Conservation (phyloP, 2,888 invertebrate species). For the Oscheius sp. region DNA sequence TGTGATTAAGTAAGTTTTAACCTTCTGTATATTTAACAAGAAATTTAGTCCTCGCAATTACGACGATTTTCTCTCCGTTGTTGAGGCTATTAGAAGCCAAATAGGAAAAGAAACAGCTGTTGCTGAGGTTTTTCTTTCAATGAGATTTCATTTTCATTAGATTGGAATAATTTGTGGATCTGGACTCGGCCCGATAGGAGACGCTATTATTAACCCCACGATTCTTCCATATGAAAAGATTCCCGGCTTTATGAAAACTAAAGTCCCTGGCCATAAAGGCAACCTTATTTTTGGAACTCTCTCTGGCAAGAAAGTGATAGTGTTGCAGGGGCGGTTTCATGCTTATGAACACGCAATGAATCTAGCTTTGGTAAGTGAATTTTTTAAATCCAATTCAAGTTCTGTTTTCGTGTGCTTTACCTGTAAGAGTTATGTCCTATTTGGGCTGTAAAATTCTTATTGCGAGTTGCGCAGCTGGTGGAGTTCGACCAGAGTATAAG, state of each 20-base stretch:
- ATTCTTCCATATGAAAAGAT: slow-evolving; percentile 85
- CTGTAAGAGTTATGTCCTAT: slow-evolving; percentile 93
- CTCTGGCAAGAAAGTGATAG: slow-evolving; percentile 81
- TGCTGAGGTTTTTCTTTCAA: slow-evolving; percentile 22
- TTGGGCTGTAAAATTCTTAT: slow-evolving; percentile 87
- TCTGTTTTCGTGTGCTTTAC: slow-evolving; percentile 72
- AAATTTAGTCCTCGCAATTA: slow-evolving; percentile 47
- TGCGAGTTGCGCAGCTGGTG: slow-evolving; percentile 95
- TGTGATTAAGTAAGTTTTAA: slow-evolving; percentile 2
- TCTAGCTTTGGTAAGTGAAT: slow-evolving; percentile 56
- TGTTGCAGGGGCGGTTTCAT: slow-evolving; percentile 96
- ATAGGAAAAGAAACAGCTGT: slow-evolving; percentile 34
- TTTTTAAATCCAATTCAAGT: not conserved
- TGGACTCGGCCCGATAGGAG: slow-evolving; percentile 78
- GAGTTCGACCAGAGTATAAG: slow-evolving; percentile 84
- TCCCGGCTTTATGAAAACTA: slow-evolving; percentile 90
- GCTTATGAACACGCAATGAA: slow-evolving; percentile 88
- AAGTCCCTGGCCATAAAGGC: slow-evolving; percentile 89
- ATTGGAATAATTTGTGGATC: slow-evolving; percentile 96
- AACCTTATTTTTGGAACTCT: slow-evolving; percentile 88
- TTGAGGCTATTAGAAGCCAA: slow-evolving; percentile 44
- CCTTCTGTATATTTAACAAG: not conserved
- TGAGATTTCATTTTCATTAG: not conserved
- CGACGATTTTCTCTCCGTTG: slow-evolving; percentile 45
- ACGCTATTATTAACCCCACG: slow-evolving; percentile 78